These are phyloP conservation scores for Pocillopora damicornis DNA, from an alignment of 64 coral and sea anemone genomes.

Conservation along the genomic window DNA sequence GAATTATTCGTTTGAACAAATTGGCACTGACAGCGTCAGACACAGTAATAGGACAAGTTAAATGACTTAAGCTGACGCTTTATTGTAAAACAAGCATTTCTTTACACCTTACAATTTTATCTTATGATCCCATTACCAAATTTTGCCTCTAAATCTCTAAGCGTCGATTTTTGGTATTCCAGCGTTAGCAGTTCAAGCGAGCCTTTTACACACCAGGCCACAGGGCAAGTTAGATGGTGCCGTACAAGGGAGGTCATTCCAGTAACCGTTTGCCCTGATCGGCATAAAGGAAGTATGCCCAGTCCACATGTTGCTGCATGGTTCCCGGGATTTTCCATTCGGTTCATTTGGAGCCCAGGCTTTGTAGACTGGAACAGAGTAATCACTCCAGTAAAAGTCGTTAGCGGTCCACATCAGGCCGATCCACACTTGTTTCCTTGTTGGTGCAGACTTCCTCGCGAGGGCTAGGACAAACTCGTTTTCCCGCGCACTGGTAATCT, in stretches of 20 bases:
- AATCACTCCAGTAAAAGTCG: background rate
- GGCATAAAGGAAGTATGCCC: background rate
- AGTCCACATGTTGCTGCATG: slow-evolving; percentile 22
- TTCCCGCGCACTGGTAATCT: slow-evolving; percentile 4
- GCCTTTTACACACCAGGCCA: background rate
- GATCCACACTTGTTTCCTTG: slow-evolving; percentile 16
- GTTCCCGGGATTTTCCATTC: background rate
- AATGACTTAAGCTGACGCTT: background rate
- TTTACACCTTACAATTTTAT: background rate
- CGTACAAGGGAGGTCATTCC: slow-evolving; percentile 6
- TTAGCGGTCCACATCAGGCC: slow-evolving; percentile 2
- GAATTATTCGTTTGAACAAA: no score
- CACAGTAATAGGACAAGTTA: background rate
- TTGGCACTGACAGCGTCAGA: no score
- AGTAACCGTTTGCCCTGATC: background rate
- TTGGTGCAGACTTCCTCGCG: background rate
- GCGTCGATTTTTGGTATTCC: background rate
- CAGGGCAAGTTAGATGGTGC: background rate
- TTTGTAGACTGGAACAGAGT: slow-evolving; percentile 14
- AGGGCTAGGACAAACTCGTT: slow-evolving; percentile 12
- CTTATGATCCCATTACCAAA: background rate
- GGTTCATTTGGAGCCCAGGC: background rate
- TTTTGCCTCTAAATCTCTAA: background rate
- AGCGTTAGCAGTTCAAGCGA: background rate
- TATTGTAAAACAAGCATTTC: background rate